Base-by-base conservation (phyloP, 2,797 vertebrate genomes). In the Xenopus petersii region DNA sequence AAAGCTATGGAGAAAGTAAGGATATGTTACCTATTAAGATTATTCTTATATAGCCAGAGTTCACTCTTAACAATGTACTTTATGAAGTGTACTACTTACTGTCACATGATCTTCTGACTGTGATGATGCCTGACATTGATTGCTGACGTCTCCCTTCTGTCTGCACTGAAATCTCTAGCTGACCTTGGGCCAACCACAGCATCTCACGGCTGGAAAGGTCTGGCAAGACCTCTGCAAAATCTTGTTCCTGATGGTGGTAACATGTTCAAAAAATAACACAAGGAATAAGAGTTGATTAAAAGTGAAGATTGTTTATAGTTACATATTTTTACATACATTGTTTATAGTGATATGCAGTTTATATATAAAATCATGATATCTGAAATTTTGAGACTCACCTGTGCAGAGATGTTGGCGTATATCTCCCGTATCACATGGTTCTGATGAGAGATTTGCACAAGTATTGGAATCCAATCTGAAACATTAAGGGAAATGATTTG, bases 211-310 rank as follows among this genome's bases (percentile, higher is more conserved):
- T 88, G 24, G 94, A 95, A 75, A 99, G 88, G 67, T 94, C 93
- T 0, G 91, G 91, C 84, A 99, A 89, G 79, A 98, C 96, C 86
- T 99, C 97, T 0, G 96, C 96, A 0, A 99, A 97, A 77, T 97
- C 95, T 0, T 93, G 89, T 75, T 96, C 95, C 97, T 99, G 81
- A 51, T 30, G 33, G 0, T 21, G 10, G 49, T 51, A 51, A 51
- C 11, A 51, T 12, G 15, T 51, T 51, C 11, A 51, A 12, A 33
- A 16, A 79, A 10, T 67, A 66, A 51, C 11, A 51, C 5, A 51
- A 12, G 15, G 49, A 12, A 51, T 51, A 51, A 12, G 5, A 51
- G 11, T 3, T 3, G 49, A 12, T 15, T 10, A 12, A 51, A 10
- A 12, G 15, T 51, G 12, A 49, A 49, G 12, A 49, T 49, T 30